Evolutionary conservation across 2,797 vertebrate genomes (phyloP).

Genomic region (Megalops cyprinoides): DNA sequence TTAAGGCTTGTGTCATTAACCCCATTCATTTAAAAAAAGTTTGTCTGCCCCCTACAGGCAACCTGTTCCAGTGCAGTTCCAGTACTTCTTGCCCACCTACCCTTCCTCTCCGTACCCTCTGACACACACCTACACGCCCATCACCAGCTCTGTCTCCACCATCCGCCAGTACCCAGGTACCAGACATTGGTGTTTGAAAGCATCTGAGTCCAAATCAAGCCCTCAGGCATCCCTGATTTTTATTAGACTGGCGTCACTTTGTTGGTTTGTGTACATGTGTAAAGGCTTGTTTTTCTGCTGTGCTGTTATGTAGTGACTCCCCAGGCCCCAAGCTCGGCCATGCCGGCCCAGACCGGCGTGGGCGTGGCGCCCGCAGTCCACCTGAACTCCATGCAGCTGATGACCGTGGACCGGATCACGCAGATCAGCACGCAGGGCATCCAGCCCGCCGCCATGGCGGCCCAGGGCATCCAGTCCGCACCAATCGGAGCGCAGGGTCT

Average conservation of each 20-base stretch:
- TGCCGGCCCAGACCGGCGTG: constrained; percentile 87
- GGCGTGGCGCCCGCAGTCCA: constrained; percentile 95
- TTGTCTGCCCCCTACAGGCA: constrained; percentile 70
- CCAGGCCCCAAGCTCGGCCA: constrained; percentile 90
- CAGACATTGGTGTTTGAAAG: background rate
- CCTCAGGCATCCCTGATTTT: too few species aligned
- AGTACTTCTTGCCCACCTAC: constrained; percentile 93
- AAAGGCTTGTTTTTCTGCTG: too few species aligned
- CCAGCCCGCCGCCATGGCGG: constrained; percentile 83
- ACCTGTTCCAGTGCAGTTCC: constrained; percentile 93
- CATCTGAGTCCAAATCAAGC: background rate
- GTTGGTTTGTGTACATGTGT: too few species aligned
- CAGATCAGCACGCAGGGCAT: constrained; percentile 92
- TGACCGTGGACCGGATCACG: constrained; percentile 93
- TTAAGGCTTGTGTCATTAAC: background rate
- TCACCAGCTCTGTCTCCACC: constrained; percentile 94
- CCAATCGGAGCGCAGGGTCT: constrained; percentile 89
- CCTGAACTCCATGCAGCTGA: constrained; percentile 97
- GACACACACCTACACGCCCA: constrained; percentile 94
- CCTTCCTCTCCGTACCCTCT: constrained; percentile 88
- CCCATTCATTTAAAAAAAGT: background rate
- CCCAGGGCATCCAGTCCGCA: constrained; percentile 89
- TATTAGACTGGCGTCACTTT: too few species aligned
- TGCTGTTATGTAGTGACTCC: constrained; percentile 81
- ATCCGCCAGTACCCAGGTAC: constrained; percentile 96